Evolutionary conservation across 2,113 vertebrate genomes (phyloP), one percentile per base, ranked within the genome.

Genomic region (Phalacrocorax aristotelis): DNA sequence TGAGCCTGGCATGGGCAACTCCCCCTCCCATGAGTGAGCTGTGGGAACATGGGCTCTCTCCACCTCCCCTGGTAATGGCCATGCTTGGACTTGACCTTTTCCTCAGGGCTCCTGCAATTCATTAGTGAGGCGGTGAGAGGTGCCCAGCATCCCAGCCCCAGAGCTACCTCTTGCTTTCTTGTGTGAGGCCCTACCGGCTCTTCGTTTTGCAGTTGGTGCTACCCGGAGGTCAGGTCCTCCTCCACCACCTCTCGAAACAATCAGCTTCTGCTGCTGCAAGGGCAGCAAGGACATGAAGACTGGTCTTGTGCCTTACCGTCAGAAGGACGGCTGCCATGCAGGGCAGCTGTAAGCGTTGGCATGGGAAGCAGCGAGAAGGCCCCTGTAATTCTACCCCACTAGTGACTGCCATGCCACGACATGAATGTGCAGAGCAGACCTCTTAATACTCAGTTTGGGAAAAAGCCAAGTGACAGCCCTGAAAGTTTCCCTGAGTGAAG

Each of bases 201-300:
- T 60, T 55, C 23, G n/a, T 25, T 62, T 58, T 18, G 51, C 30
- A 42, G 34, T 12, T 3, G 0, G 38, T 42, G 51, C 79, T 68
- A 38, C 25, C 25, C 13, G 4, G 65, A 44, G 46, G 13, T 55
- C 48, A 34, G 57, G 58, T 40, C 21, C 34, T 55, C 23, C 25
- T 15, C 36, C 1, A 0, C 11, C 12, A 20, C 54, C 49, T 83
- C 80, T 72, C 25, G 4, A 9, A 90, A 83, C 0, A 10, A 54
- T 6, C 22, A 66, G 21, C 55, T 65, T 66, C 10, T 62, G 46
- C 54, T 57, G 49, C 75, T 40, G 54, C 0, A 2, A 64, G 79
- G 15, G 32, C 58, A 62, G 34, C 0, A 0, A 70, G 52, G 49
- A 52, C 75, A 55, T 0, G 0, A 40, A 52, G 57, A 13, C 12